Evolutionary conservation across 2,888 invertebrate genomes (phyloP).

Genomic region (Papilio protenor): DNA sequence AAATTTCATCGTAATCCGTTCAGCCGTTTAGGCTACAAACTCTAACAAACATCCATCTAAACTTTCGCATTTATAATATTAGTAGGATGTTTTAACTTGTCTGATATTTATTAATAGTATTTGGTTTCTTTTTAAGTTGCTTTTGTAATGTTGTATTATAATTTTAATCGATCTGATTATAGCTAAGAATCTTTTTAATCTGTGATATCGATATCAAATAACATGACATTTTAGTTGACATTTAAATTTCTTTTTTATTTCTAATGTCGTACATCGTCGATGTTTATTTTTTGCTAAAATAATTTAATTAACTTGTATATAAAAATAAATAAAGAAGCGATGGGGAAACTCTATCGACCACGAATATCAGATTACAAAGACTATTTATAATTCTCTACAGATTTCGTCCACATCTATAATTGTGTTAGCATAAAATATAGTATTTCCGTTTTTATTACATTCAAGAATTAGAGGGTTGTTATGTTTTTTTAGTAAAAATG

Average conservation of each 20-base stretch:
- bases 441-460: neutral
- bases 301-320: neutral
- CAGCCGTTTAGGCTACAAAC: too few relatives aligned
- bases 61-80: too few relatives aligned
- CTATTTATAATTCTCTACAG: neutral
- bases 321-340: neutral
- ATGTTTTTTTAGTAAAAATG: neutral
- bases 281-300: neutral
- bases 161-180: neutral
- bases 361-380: neutral
- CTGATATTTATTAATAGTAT: neutral
- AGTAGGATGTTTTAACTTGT: neutral
- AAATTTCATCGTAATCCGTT: too few relatives aligned
- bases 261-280: neutral
- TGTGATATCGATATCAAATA: neutral
- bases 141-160: neutral
- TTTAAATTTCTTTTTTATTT: neutral
- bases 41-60: too few relatives aligned
- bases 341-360: neutral
- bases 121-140: neutral
- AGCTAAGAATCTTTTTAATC: neutral
- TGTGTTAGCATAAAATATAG: neutral
- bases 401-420: neutral
- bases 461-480: neutral
- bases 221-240: neutral